Evolutionary conservation across 1,140 invertebrate species (phyloP).

Genomic region (Ctenoplectra terminalis): DNA sequence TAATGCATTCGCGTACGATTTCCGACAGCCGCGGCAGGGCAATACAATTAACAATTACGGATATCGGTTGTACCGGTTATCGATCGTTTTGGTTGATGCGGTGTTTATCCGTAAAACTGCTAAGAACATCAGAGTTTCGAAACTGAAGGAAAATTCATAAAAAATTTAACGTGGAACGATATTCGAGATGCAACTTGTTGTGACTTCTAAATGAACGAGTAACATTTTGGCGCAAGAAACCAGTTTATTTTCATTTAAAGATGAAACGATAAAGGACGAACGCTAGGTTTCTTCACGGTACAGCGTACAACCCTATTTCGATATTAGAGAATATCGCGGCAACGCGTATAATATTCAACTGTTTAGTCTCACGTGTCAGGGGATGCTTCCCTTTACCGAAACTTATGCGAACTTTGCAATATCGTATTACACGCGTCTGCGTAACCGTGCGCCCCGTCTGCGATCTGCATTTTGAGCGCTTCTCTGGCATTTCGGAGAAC

Average conservation of each 20-base stretch:
- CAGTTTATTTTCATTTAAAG: too few species aligned
- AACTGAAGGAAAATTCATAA: too few species aligned
- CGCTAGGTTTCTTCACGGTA: neutral
- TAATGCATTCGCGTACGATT: slow-evolving; percentile 26
- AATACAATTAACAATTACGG: slow-evolving; percentile 35
- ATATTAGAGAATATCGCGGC: slow-evolving; percentile 14
- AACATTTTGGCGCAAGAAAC: too few species aligned
- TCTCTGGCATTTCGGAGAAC: neutral
- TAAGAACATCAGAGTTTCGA: too few species aligned
- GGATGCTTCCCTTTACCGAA: slow-evolving; percentile 27
- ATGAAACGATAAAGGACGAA: too few species aligned
- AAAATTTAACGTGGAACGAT: too few species aligned
- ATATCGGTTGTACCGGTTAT: neutral
- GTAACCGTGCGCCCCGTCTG: neutral
- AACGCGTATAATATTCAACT: slow-evolving; percentile 42
- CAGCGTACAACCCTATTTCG: neutral
- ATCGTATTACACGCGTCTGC: slow-evolving; percentile 43
- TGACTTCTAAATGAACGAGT: too few species aligned
- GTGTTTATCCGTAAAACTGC: too few species aligned
- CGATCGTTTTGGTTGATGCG: too few species aligned
- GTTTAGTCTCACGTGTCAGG: slow-evolving; percentile 38
- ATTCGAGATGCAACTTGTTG: too few species aligned
- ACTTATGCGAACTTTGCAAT: slow-evolving; percentile 45
- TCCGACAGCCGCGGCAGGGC: neutral
- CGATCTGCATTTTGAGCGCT: slow-evolving; percentile 37